Evolutionary conservation across 2,888 invertebrate genomes (phyloP).

Genomic region (Cylindroiulus punctatus): DNA sequence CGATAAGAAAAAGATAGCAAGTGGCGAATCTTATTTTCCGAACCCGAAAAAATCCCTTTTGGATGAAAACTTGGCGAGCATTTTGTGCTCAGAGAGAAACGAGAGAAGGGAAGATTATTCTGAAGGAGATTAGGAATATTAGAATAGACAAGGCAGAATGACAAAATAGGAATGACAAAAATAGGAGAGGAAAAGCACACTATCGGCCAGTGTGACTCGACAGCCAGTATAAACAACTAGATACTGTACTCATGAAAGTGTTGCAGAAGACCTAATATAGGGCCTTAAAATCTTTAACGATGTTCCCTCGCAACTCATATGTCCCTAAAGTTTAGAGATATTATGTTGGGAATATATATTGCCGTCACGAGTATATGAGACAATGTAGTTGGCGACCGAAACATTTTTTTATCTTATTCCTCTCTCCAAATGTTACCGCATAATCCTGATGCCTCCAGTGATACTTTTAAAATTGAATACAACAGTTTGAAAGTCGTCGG

Average conservation of each 20-base stretch:
- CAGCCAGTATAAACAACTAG: conserved; percentile 37
- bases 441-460: not conserved
- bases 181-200: conserved; percentile 29
- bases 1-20: conserved; percentile 34
- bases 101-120: conserved; percentile 23
- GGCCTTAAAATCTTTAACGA: conserved; percentile 5
- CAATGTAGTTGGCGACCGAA: not conserved
- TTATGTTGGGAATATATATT: not conserved
- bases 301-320: not conserved
- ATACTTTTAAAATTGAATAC: not conserved
- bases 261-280: not conserved
- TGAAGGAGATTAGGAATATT: conserved; percentile 46
- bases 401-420: not conserved
- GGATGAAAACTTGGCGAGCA: conserved; percentile 31
- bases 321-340: not conserved
- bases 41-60: conserved; percentile 29
- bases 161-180: conserved; percentile 45
- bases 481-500: not conserved
- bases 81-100: conserved; percentile 27
- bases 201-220: conserved; percentile 6
- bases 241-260: not conserved
- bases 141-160: conserved; percentile 48
- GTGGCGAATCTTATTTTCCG: conserved; percentile 31
- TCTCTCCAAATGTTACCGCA: not conserved
- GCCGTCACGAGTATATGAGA: conserved; percentile 1